Evolutionary conservation across 1,140 invertebrate species (phyloP).

Genomic region (Proales similis): DNA sequence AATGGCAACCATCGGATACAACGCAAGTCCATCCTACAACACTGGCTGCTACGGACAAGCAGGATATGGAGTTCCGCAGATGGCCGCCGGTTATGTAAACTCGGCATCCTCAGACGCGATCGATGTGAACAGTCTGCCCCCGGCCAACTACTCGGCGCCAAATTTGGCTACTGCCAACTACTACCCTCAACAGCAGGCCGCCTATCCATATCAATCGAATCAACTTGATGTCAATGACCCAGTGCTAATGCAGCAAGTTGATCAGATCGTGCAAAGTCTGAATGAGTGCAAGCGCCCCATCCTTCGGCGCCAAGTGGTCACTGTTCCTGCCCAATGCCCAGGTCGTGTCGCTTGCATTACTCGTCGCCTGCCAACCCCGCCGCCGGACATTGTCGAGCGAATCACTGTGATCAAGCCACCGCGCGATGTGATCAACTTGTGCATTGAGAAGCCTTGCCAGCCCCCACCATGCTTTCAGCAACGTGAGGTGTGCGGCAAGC

Average conservation of each 20-base stretch:
- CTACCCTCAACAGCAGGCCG: neutral
- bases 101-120: constrained; percentile 23
- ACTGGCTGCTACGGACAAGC: too few species aligned
- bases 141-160: neutral
- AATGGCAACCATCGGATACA: too few species aligned
- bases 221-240: constrained; percentile 30
- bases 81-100: constrained; percentile 13
- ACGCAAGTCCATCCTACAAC: too few species aligned
- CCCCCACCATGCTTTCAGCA: constrained; percentile 28
- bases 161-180: too few species aligned
- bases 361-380: constrained; percentile 28
- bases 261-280: constrained; percentile 17
- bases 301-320: constrained; percentile 21
- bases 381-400: constrained; percentile 36
- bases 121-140: neutral
- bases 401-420: constrained; percentile 37
- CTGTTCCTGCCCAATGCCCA: constrained; percentile 30
- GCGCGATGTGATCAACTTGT: constrained; percentile 29
- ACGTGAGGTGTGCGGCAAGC: constrained; percentile 30
- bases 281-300: constrained; percentile 31
- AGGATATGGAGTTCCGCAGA: too few species aligned
- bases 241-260: constrained; percentile 16
- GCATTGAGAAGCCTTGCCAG: constrained; percentile 27
- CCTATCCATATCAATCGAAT: constrained; percentile 12
- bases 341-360: constrained; percentile 28